phyloP scores from a whole-genome alignment of 2,797 vertebrate species.

The Nothura maculosa region DNA sequence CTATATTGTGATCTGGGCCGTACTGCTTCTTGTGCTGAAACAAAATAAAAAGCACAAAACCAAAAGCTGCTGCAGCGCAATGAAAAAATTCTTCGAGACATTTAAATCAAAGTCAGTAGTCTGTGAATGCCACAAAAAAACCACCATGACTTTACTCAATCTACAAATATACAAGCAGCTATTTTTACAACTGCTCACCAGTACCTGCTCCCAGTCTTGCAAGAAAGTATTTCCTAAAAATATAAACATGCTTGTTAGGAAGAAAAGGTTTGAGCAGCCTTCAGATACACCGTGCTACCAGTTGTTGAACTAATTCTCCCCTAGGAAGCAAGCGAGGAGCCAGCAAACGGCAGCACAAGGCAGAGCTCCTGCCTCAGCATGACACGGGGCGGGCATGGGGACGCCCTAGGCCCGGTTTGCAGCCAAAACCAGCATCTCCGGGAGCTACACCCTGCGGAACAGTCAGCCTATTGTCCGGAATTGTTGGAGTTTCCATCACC shows the following conservation, averaged over 20 bases:
- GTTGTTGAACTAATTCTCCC: not conserved
- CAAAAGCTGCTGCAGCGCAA: not conserved
- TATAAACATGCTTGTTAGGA: not conserved
- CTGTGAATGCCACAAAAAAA: not conserved
- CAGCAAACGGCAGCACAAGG: slow-evolving; percentile 10
- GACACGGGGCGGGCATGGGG: not conserved
- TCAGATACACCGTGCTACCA: not conserved
- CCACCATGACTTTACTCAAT: not conserved
- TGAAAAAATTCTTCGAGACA: not conserved
- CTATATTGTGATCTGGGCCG: slow-evolving; percentile 7
- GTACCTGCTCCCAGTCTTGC: not conserved
- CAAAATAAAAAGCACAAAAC: not conserved
- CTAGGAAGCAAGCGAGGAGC: not conserved
- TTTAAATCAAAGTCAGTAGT: not conserved
- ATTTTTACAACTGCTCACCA: not conserved
- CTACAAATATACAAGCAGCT: not conserved
- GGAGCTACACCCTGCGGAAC: not conserved
- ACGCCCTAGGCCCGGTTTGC: not conserved
- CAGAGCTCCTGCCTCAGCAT: not conserved
- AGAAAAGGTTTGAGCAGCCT: not conserved
- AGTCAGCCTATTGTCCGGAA: slow-evolving; percentile 2
- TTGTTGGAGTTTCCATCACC: not conserved
- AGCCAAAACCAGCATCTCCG: slow-evolving; percentile 10
- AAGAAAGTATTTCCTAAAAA: not conserved
- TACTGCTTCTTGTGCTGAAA: not conserved